Conservation (phyloP, 2,888 invertebrate species). For the Calameuta idolon region DNA sequence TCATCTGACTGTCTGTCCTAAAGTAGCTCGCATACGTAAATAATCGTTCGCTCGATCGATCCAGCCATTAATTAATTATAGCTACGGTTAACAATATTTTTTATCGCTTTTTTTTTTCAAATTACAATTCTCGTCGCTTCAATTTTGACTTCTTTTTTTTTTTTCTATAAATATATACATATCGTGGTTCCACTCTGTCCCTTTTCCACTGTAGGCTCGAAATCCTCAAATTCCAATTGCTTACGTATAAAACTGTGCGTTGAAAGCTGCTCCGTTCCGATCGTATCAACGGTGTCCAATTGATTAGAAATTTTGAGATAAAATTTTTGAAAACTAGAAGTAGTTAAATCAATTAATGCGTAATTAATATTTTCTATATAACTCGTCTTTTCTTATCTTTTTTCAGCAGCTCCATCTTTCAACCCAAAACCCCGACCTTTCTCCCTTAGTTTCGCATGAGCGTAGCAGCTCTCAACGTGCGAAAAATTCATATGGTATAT, state of each 20-base stretch:
- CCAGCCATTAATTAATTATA: neutral
- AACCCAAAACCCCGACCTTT: constrained; percentile 74
- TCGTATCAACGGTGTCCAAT: neutral
- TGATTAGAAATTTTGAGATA: neutral
- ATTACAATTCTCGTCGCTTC: neutral
- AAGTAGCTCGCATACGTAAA: neutral
- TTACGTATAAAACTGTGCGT: neutral
- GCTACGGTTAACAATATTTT: neutral
- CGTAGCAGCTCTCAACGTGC: constrained; percentile 60
- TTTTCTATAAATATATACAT: neutral
- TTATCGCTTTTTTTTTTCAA: neutral
- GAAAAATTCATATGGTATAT: neutral
- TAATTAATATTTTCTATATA: constrained; percentile 32
- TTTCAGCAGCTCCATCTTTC: constrained; percentile 74
- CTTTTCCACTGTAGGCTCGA: neutral
- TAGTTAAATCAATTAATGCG: neutral
- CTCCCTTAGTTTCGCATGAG: constrained; percentile 70
- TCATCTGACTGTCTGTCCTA: neutral
- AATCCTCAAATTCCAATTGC: neutral
- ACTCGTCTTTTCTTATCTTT: constrained; percentile 61
- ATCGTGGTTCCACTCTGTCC: neutral
- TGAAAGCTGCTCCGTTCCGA: neutral
- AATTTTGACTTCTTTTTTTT: neutral
- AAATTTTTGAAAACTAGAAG: neutral
- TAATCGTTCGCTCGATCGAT: neutral